These are phyloP conservation scores for Sebastes umbrosus DNA, from an alignment of 2,797 vertebrate genomes.

Conservation along the genomic window DNA sequence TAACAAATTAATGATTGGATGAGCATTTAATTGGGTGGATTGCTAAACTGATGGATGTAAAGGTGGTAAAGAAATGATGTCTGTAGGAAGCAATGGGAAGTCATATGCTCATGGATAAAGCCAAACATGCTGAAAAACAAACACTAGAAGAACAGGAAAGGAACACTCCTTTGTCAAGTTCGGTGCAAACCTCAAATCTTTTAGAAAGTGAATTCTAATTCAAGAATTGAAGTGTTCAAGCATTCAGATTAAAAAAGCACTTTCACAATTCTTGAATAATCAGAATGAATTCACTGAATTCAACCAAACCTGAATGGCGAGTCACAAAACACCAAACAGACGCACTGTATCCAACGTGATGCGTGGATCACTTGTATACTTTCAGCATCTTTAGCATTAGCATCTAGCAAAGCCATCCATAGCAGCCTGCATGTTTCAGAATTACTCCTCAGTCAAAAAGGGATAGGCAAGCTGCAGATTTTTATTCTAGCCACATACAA, in stretches of 20 bases:
- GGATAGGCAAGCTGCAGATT: not conserved
- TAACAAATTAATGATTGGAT: slow-evolving; percentile 85
- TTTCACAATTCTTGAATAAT: slow-evolving; percentile 38
- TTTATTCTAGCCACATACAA: slow-evolving; percentile 17
- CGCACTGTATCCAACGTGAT: not conserved
- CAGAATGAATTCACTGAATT: slow-evolving; percentile 28
- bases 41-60: slow-evolving; percentile 60
- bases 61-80: slow-evolving; percentile 47
- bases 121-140: slow-evolving; percentile 43
- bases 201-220: slow-evolving; percentile 11
- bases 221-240: slow-evolving; percentile 25
- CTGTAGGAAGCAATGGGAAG: slow-evolving; percentile 34
- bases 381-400: not conserved
- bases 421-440: not conserved
- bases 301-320: slow-evolving; percentile 24
- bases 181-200: slow-evolving; percentile 3
- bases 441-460: not conserved
- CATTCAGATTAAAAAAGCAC: slow-evolving; percentile 1
- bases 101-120: slow-evolving; percentile 14
- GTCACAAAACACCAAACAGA: not conserved
- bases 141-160: not conserved
- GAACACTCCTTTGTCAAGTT: slow-evolving; percentile 1
- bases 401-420: slow-evolving; percentile 18
- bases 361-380: not conserved
- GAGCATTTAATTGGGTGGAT: slow-evolving; percentile 68